phyloP scores from a whole-genome alignment of 2,113 vertebrate genomes.

The Vanacampus margaritifer region DNA sequence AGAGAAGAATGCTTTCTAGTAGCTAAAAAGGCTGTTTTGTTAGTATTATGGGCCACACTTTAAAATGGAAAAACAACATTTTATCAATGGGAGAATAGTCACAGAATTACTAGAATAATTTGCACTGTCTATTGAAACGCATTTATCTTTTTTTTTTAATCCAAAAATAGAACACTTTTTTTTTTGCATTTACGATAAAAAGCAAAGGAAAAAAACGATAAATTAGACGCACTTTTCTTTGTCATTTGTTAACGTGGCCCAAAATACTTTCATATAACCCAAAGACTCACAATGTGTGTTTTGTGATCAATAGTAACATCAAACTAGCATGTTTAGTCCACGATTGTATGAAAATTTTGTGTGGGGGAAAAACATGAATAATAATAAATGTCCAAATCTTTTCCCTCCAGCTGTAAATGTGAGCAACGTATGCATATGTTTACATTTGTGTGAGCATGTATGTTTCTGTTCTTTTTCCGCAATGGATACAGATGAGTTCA shows the following conservation, averaged over 20 bases:
- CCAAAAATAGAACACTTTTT: too few species aligned
- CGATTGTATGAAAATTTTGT: background rate
- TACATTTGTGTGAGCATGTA: conserved; percentile 60
- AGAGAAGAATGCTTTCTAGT: conserved; percentile 30
- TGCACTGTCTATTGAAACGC: background rate
- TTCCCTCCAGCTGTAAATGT: conserved; percentile 40
- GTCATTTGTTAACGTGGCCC: background rate
- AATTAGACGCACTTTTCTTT: background rate
- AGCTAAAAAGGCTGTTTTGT: conserved; percentile 31
- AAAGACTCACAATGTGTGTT: conserved; percentile 36
- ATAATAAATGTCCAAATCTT: background rate
- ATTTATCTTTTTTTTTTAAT: too few species aligned
- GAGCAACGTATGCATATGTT: conserved; percentile 47
- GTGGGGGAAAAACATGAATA: background rate
- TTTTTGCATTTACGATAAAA: too few species aligned
- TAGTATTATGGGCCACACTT: background rate
- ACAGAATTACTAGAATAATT: background rate
- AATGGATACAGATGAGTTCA: conserved; percentile 58
- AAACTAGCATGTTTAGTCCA: conserved; percentile 14
- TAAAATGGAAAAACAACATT: background rate
- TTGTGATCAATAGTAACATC: background rate
- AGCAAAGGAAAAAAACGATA: too few species aligned
- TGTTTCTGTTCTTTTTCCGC: conserved; percentile 62
- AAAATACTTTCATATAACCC: conserved; percentile 21
- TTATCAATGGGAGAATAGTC: background rate